phyloP scores from a whole-genome alignment of 2,888 invertebrate genomes.

The Unio delphinus region DNA sequence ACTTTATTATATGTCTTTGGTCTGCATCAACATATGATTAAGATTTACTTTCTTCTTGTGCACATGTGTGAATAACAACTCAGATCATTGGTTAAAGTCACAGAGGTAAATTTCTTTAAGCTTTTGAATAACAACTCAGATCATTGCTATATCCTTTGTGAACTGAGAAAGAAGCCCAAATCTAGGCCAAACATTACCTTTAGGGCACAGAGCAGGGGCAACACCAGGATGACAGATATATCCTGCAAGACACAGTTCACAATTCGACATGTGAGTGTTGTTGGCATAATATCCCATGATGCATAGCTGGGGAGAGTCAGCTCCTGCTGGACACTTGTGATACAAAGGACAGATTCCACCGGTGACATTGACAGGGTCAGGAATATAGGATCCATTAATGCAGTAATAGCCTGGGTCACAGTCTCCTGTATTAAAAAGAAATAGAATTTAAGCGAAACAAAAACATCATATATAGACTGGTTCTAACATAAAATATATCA shows the following conservation, averaged over 20 bases:
- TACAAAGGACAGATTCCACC: constrained; percentile 65
- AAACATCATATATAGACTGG: too few relatives aligned
- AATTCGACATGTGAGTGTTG: constrained; percentile 57
- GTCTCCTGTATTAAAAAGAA: constrained; percentile 39
- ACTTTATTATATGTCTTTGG: too few relatives aligned
- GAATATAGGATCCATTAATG: constrained; percentile 57
- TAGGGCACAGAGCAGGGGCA: constrained; percentile 60
- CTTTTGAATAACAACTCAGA: too few relatives aligned
- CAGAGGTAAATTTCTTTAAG: too few relatives aligned
- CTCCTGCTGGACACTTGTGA: constrained; percentile 55
- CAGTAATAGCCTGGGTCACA: constrained; percentile 67
- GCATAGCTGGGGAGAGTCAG: constrained; percentile 53
- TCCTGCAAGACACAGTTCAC: constrained; percentile 60
- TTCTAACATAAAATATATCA: too few relatives aligned
- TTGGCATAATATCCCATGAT: constrained; percentile 62
- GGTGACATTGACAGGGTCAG: constrained; percentile 54
- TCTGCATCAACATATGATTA: too few relatives aligned
- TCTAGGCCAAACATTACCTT: constrained; percentile 41
- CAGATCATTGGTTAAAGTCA: too few relatives aligned
- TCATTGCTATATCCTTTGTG: too few relatives aligned
- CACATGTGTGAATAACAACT: too few relatives aligned
- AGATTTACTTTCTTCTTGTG: too few relatives aligned
- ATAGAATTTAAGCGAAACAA: background rate
- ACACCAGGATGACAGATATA: constrained; percentile 60
- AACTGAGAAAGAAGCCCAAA: background rate